A percentile compares a stretch with the other conserved stretches of the same genome.
phyloP scores from a whole-genome alignment of 2,888 invertebrate species.

The Drosophila tripunctata region DNA sequence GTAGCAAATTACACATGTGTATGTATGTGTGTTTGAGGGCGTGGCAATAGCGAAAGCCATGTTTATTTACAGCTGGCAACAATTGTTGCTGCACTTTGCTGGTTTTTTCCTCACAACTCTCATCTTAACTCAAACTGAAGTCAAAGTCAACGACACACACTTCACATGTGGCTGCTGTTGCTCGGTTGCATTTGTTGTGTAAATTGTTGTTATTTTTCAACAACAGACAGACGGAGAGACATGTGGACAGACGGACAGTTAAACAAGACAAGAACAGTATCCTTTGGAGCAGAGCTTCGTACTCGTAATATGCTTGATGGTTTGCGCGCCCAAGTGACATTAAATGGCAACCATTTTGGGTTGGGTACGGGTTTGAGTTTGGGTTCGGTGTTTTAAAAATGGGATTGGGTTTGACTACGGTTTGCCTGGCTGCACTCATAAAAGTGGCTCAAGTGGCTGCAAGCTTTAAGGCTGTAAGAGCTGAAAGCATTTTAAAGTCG shows the following conservation, averaged over 20 bases:
- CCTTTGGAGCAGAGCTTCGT: conserved; percentile 41
- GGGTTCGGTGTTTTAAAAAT: neutral
- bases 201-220: conserved; percentile 76
- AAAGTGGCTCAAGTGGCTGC: conserved; percentile 72
- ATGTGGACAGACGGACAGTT: conserved; percentile 19
- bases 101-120: conserved; percentile 34
- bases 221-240: conserved; percentile 36
- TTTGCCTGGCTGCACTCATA: conserved; percentile 57
- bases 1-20: conserved; percentile 17
- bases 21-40: conserved; percentile 30
- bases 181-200: conserved; percentile 69
- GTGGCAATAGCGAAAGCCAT: conserved; percentile 68
- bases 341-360: conserved; percentile 72
- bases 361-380: conserved; percentile 5
- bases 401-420: conserved; percentile 32
- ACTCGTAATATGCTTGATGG: conserved; percentile 77
- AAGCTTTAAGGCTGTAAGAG: conserved; percentile 60
- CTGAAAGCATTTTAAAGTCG: conserved; percentile 63
- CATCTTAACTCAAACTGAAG: conserved; percentile 25
- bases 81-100: conserved; percentile 79
- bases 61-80: conserved; percentile 80
- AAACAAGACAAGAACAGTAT: conserved; percentile 47
- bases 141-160: conserved; percentile 71
- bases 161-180: conserved; percentile 69
- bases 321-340: conserved; percentile 77